These are phyloP conservation scores for Nemapogon koenigi DNA, from an alignment of 2,888 invertebrate genomes.

Conservation along the genomic window DNA sequence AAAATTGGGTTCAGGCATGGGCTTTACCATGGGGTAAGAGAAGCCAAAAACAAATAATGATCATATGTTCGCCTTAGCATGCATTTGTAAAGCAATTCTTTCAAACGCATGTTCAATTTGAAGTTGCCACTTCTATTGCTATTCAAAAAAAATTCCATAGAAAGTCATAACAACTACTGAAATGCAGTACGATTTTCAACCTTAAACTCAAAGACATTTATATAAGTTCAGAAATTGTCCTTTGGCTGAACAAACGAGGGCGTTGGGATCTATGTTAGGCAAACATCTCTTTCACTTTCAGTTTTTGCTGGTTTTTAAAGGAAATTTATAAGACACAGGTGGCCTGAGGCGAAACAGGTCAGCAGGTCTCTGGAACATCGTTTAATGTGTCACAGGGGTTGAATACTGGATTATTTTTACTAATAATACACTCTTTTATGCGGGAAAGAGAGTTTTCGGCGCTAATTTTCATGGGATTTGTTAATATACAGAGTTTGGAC, in stretches of 20 bases:
- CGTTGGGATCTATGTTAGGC: constrained; percentile 55
- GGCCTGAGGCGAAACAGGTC: constrained; percentile 54
- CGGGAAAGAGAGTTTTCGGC: no score
- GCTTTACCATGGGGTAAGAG: no score
- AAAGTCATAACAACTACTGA: not conserved
- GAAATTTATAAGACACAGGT: constrained; percentile 58
- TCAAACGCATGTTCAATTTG: no score
- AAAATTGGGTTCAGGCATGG: no score
- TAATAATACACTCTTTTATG: no score
- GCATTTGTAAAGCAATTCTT: constrained; percentile 21
- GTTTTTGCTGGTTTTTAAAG: constrained; percentile 52
- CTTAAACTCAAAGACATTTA: constrained; percentile 35
- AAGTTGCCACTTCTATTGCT: no score
- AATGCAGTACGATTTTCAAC: constrained; percentile 21
- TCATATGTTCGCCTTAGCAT: not conserved
- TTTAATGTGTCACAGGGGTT: constrained; percentile 53
- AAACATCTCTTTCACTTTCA: constrained; percentile 48
- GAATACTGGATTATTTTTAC: no score
- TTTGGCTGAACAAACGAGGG: constrained; percentile 31
- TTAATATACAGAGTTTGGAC: no score
- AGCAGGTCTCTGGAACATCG: constrained; percentile 47
- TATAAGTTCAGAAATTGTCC: constrained; percentile 33
- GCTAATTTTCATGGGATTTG: no score
- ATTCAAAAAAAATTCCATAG: not conserved
- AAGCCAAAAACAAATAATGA: no score